These are phyloP conservation scores for Drosophila setifemur DNA, from an alignment of 1,140 invertebrate genomes.

Conservation along the genomic window DNA sequence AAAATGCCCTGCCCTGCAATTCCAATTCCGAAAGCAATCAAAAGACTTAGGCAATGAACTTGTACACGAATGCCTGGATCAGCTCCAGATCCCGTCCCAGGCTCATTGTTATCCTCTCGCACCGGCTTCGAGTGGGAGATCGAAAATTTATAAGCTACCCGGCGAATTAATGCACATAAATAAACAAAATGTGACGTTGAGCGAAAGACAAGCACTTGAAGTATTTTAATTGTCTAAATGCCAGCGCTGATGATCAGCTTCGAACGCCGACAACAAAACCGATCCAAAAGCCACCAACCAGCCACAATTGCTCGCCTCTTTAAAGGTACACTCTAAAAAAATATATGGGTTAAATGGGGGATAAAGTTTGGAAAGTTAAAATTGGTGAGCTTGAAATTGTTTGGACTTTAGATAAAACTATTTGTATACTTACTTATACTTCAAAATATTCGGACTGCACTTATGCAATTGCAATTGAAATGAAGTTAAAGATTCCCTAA, in stretches of 20 bases:
- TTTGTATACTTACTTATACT: no score
- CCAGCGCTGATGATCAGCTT: constrained; percentile 66
- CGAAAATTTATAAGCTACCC: constrained; percentile 77
- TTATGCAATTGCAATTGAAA: no score
- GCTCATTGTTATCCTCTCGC: constrained; percentile 55
- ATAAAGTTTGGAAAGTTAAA: no score
- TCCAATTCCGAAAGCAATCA: constrained; percentile 46
- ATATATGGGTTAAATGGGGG: not conserved
- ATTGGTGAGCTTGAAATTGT: no score
- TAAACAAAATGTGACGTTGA: constrained; percentile 79
- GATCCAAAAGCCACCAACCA: no score
- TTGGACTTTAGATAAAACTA: no score
- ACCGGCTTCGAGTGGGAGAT: not conserved
- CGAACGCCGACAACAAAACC: constrained; percentile 41
- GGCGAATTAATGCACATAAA: constrained; percentile 78
- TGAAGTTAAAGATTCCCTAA: no score
- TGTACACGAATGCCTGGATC: no score
- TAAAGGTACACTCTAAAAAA: constrained; percentile 22
- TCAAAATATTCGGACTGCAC: no score
- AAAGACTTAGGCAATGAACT: constrained; percentile 69
- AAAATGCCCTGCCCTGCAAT: constrained; percentile 45
- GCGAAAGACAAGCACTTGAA: constrained; percentile 81
- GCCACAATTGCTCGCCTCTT: constrained; percentile 36
- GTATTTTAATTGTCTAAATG: constrained; percentile 82
- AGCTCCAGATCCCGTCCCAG: constrained; percentile 4